phyloP scores from a whole-genome alignment of 2,113 vertebrate species.

The Thermophis baileyi region DNA sequence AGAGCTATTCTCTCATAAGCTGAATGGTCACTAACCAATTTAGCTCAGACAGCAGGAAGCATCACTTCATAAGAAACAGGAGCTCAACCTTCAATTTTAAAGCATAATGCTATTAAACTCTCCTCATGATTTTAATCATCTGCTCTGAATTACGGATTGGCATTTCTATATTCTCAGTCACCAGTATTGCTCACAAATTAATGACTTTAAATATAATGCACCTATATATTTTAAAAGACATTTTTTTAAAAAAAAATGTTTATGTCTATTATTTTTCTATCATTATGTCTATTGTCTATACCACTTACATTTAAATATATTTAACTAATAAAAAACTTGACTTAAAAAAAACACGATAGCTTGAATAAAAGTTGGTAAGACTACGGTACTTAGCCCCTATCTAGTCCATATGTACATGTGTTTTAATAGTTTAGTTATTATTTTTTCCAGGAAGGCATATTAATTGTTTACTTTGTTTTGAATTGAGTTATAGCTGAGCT shows the following conservation, averaged over 20 bases:
- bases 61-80: not conserved
- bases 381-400: not conserved
- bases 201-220: not conserved
- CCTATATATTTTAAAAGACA: not conserved
- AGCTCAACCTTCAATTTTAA: not conserved
- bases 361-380: not conserved
- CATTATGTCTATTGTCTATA: not conserved
- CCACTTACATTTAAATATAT: not conserved
- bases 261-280: not conserved
- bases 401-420: not conserved
- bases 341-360: not conserved
- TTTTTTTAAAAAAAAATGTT: no score
- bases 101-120: not conserved
- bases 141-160: not conserved
- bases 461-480: constrained; percentile 22
- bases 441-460: not conserved
- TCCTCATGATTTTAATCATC: not conserved
- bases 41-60: not conserved
- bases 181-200: not conserved
- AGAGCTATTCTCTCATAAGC: not conserved
- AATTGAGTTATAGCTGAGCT: constrained; percentile 39
- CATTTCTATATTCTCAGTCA: not conserved
- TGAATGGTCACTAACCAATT: not conserved
- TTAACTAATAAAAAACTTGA: not conserved
- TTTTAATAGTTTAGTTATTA: not conserved